A percentile compares a stretch with the other conserved stretches of the same genome.
These are phyloP conservation scores for Cettia cetti DNA, from an alignment of 2,113 vertebrate genomes.

Conservation along the genomic window DNA sequence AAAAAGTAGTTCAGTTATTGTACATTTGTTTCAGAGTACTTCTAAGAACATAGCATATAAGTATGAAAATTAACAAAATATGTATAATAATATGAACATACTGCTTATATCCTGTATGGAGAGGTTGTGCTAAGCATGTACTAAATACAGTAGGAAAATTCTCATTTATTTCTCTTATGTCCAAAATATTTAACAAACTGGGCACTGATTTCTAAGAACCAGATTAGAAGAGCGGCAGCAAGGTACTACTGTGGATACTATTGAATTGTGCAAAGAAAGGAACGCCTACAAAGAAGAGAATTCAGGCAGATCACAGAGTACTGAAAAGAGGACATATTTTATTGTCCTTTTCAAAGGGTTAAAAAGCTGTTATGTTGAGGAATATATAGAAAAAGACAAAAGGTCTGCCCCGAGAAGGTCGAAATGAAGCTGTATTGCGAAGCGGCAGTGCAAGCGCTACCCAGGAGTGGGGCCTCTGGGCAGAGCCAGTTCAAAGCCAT, in stretches of 20 bases:
- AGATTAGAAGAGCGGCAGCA: neutral
- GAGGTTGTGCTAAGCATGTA: neutral
- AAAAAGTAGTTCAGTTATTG: neutral
- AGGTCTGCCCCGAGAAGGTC: neutral
- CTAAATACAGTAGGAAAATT: neutral
- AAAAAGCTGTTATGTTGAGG: neutral
- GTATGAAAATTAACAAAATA: neutral
- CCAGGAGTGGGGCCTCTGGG: neutral
- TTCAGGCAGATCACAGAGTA: neutral
- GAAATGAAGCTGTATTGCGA: neutral
- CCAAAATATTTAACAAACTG: neutral
- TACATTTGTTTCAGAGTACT: neutral
- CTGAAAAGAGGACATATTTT: neutral
- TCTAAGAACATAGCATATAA: neutral
- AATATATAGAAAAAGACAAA: neutral
- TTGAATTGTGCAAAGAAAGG: neutral
- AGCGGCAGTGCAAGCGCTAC: neutral
- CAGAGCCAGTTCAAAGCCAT: fast-evolving
- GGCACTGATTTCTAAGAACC: neutral
- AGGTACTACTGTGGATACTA: neutral
- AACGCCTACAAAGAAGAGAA: neutral
- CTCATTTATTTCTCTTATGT: neutral
- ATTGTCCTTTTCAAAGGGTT: neutral
- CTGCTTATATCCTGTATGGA: neutral
- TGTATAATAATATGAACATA: neutral